Evolutionary conservation across 2,797 vertebrate genomes (phyloP).

Genomic region (Leucoraja ocellata): DNA sequence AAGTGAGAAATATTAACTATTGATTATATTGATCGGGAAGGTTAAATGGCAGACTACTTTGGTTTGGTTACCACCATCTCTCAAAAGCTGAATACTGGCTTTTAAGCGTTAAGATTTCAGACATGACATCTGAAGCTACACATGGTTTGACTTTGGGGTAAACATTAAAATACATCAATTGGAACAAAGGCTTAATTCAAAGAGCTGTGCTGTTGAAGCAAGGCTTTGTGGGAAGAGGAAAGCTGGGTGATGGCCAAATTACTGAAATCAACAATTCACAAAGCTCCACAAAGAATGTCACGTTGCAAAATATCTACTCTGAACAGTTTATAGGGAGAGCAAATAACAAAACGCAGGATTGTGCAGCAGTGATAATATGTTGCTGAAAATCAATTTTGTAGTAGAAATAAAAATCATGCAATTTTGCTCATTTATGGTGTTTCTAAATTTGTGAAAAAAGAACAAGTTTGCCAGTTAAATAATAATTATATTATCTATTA

Average conservation of each 20-base stretch:
- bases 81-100: conserved; percentile 28
- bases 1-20: conserved; percentile 38
- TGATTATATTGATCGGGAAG: conserved; percentile 33
- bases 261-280: conserved; percentile 33
- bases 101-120: conserved; percentile 25
- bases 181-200: conserved; percentile 35
- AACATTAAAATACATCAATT: conserved; percentile 33
- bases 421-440: background rate
- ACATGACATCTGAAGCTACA: conserved; percentile 25
- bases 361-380: background rate
- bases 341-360: background rate
- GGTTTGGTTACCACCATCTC: conserved; percentile 13
- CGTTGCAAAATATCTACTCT: background rate
- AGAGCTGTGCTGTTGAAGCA: conserved; percentile 21
- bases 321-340: background rate
- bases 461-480: background rate
- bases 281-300: conserved; percentile 28
- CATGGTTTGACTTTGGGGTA: conserved; percentile 26
- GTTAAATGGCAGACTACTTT: conserved; percentile 30
- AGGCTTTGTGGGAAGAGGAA: conserved; percentile 15
- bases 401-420: background rate
- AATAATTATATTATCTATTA: background rate
- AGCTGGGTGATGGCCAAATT: background rate
- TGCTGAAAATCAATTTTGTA: background rate
- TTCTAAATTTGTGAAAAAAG: background rate